A percentile compares a stretch with the other conserved stretches of the same genome.
Evolutionary conservation across 2,888 invertebrate species (phyloP).

Genomic region (Rotaria magnacalcarata): DNA sequence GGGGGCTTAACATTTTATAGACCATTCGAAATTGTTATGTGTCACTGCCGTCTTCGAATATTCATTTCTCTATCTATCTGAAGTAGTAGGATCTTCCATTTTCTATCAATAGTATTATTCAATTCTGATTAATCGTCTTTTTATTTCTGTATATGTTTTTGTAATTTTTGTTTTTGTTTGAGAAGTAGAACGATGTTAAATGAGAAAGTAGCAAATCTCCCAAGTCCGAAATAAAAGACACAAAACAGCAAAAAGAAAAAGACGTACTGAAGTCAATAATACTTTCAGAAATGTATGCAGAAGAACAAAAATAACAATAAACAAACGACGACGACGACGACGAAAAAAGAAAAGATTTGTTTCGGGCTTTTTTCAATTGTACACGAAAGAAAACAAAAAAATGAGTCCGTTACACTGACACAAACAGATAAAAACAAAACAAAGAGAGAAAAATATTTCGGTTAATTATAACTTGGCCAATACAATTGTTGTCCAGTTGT

Average conservation of each 20-base stretch:
- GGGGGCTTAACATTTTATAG: no score
- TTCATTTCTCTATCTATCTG: no score
- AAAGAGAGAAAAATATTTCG: background rate
- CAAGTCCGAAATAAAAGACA: constrained; percentile 23
- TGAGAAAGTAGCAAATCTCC: background rate
- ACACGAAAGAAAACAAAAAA: background rate
- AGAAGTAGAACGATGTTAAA: background rate
- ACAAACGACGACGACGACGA: background rate
- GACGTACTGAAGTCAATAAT: background rate
- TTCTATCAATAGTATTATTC: no score
- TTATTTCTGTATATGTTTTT: background rate
- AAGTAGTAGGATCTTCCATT: no score
- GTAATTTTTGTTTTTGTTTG: background rate
- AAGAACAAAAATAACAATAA: background rate
- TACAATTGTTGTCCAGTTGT: constrained; percentile 3
- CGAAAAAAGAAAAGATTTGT: background rate
- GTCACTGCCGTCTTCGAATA: no score
- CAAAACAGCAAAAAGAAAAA: background rate
- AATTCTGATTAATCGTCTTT: background rate
- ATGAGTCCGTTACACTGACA: constrained; percentile 17
- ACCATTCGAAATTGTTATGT: no score
- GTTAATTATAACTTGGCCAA: background rate
- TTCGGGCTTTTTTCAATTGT: constrained; percentile 6
- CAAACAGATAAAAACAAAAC: background rate
- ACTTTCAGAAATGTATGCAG: background rate